These are phyloP conservation scores for Phoebastria nigripes DNA, from an alignment of 2,797 vertebrate species.

Conservation along the genomic window DNA sequence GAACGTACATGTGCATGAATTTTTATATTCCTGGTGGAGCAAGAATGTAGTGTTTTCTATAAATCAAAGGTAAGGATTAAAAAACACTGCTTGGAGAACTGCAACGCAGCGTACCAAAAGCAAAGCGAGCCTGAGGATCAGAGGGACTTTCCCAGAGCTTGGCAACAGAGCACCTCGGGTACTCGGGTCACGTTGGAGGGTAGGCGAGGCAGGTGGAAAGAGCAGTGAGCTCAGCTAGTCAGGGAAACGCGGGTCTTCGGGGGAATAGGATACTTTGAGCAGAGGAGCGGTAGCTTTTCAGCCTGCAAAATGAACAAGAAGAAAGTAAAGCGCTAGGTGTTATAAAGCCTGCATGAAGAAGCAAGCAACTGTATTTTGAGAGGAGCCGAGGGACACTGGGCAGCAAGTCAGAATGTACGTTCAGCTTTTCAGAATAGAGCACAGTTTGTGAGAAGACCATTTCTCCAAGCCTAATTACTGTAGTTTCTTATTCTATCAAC, in stretches of 20 bases:
- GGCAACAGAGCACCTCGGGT: neutral
- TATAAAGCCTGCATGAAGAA: accelerated
- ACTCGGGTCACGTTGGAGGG: neutral
- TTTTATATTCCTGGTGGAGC: neutral
- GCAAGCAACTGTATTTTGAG: neutral
- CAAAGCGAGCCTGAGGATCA: neutral
- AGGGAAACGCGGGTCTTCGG: neutral
- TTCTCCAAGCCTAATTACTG: neutral
- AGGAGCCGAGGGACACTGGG: neutral
- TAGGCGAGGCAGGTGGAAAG: neutral
- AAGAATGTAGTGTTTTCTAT: neutral
- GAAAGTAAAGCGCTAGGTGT: neutral
- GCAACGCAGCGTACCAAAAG: neutral
- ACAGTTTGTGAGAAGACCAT: neutral
- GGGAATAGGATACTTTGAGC: neutral
- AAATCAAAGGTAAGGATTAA: neutral
- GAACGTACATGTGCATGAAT: accelerated
- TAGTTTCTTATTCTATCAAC: neutral
- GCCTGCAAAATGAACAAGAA: neutral
- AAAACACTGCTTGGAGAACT: neutral
- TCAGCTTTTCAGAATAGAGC: neutral
- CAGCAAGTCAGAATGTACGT: neutral
- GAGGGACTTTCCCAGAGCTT: neutral
- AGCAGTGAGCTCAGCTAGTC: neutral
- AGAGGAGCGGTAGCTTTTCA: neutral